A percentile compares a stretch with the other conserved stretches of the same genome.
Conservation (phyloP, 1,140 invertebrate species). For the Solen grandis region DNA sequence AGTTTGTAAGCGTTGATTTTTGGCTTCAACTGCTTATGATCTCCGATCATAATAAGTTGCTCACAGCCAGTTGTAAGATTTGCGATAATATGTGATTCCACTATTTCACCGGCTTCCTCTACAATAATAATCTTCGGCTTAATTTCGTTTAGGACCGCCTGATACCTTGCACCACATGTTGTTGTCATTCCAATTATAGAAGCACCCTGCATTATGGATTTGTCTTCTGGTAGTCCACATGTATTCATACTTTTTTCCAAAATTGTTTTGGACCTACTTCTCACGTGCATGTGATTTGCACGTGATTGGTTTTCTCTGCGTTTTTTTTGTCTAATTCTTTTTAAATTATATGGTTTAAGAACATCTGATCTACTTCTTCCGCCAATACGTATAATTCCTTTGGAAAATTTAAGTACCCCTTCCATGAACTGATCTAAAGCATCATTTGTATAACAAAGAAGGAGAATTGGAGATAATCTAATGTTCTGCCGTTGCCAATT, state of each 20-base stretch:
- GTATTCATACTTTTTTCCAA: no score
- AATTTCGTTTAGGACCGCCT: slow-evolving; percentile 64
- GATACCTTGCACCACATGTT: slow-evolving; percentile 75
- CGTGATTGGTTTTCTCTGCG: background rate
- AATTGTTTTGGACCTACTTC: no score
- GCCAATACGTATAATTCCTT: slow-evolving; percentile 87
- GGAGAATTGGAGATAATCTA: slow-evolving; percentile 84
- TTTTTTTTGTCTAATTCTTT: background rate
- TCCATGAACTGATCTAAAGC: slow-evolving; percentile 94
- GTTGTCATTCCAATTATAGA: slow-evolving; percentile 79
- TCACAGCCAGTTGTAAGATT: slow-evolving; percentile 86
- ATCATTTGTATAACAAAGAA: slow-evolving; percentile 93
- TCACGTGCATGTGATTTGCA: no score
- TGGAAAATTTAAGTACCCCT: slow-evolving; percentile 80
- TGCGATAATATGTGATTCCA: slow-evolving; percentile 78
- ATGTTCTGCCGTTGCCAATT: slow-evolving; percentile 54
- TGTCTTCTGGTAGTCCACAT: slow-evolving; percentile 62
- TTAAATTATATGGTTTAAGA: background rate
- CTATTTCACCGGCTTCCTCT: slow-evolving; percentile 79
- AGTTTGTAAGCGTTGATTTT: slow-evolving; percentile 78
- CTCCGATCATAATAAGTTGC: slow-evolving; percentile 92
- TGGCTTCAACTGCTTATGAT: slow-evolving; percentile 83
- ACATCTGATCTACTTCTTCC: slow-evolving; percentile 84
- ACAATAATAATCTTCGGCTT: slow-evolving; percentile 75
- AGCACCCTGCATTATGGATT: slow-evolving; percentile 70